These are phyloP conservation scores for Misgurnus mizolepis DNA, from an alignment of 2,113 vertebrate species.

Conservation along the genomic window DNA sequence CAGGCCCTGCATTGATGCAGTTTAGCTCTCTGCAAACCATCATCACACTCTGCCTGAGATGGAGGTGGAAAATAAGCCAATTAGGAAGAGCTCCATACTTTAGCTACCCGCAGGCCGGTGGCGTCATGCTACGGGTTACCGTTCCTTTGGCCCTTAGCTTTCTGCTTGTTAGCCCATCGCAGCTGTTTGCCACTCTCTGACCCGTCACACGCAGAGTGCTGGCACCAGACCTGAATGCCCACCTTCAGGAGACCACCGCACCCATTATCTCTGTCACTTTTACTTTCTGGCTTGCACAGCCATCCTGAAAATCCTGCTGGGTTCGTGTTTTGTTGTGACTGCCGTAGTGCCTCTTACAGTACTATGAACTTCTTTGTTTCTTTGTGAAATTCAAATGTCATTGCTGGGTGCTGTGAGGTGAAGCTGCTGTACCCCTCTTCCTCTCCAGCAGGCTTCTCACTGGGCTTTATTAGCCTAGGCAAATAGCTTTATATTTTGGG, in stretches of 20 bases:
- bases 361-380: conserved; percentile 37
- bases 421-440: background rate
- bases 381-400: conserved; percentile 53
- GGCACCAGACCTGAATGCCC: conserved; percentile 21
- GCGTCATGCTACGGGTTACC: conserved; percentile 8
- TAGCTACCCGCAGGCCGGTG: background rate
- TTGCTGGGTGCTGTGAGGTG: conserved; percentile 27
- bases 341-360: conserved; percentile 17
- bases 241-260: conserved; percentile 7
- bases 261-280: conserved; percentile 19
- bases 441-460: conserved; percentile 36
- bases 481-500: background rate
- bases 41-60: conserved; percentile 3
- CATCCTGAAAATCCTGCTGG: conserved; percentile 30
- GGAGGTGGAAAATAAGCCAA: conserved; percentile 29
- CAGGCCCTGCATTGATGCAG: background rate
- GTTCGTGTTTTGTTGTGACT: conserved; percentile 30
- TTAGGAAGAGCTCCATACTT: conserved; percentile 30
- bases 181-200: conserved; percentile 29
- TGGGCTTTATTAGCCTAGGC: conserved; percentile 1
- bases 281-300: conserved; percentile 47
- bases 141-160: conserved; percentile 19
- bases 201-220: conserved; percentile 5
- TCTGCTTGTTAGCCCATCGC: conserved; percentile 30
- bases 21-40: no score